phyloP scores from a whole-genome alignment of 2,113 vertebrate species.

The Agapornis roseicollis region DNA sequence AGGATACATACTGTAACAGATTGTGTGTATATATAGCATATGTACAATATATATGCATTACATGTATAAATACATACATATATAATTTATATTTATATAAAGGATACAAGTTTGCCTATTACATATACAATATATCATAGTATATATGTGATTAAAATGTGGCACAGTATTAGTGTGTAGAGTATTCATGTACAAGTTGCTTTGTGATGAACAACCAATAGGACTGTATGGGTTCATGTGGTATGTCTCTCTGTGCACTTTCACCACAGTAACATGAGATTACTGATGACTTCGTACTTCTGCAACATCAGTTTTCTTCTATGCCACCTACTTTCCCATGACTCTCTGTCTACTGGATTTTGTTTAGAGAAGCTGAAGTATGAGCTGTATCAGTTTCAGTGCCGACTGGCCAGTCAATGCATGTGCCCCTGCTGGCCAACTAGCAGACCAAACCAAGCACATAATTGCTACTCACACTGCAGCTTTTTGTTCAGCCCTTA shows the following conservation, averaged over 20 bases:
- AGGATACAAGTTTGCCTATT: background rate
- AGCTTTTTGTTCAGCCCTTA: background rate
- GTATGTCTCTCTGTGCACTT: background rate
- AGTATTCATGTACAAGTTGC: background rate
- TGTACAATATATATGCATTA: background rate
- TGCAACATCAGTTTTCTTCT: background rate
- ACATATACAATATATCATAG: background rate
- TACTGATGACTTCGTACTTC: background rate
- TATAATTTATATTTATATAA: background rate
- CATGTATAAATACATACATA: background rate
- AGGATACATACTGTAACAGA: background rate
- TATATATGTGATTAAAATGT: background rate
- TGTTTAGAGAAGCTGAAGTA: constrained; percentile 1
- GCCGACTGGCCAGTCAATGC: background rate
- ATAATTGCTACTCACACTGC: background rate
- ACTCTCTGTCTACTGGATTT: background rate
- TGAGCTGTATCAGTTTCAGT: background rate
- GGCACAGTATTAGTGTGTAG: background rate
- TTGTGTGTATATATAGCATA: background rate
- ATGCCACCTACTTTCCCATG: background rate
- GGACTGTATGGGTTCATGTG: background rate
- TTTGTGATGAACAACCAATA: background rate
- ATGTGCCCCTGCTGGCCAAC: background rate
- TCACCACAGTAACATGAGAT: background rate
- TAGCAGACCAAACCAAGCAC: background rate